Base-by-base conservation (phyloP, 2,888 invertebrate species). In the Noctua janthina region DNA sequence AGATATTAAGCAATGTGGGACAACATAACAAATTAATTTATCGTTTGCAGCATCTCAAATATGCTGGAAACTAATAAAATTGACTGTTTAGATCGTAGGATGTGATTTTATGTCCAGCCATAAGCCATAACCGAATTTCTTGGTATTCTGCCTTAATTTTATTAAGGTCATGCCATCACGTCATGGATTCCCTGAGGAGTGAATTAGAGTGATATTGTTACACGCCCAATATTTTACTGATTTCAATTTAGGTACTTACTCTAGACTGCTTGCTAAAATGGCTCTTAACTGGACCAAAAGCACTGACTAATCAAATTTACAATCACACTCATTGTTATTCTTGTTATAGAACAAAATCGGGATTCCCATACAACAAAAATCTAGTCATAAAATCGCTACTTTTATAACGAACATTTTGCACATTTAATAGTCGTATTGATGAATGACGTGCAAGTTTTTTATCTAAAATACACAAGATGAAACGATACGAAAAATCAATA, bases 11-110 rank as follows among this genome's bases (percentile, higher is more conserved):
- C 68, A 79, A 82, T 87, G 71, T 76, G 67, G 79, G 72, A 76
- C 79, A 72, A 70, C 82, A 87, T 80, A 73, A 75, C 80, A 82
- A 83, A 88, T 88, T 85, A 85, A 90, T 88, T 84, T 78, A 86
- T 81, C 78, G 76, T 79, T 74, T 70, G 49, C 43, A 35, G 78
- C 67, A 78, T 80, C 67, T 72, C 46, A 39, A 76, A 86, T 77
- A 78, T 78, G 35, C 74, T 84, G 17, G 74, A 64, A 56, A 75
- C 70, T 64, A 74, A 83, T 90, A 84, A 90, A 88, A 83, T 80
- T 15, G 68, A 62, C 79, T 72, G 78, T 78, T 71, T 62, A 69
- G 51, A 79, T 68, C 59, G 67, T 68, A 74, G 67, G 69, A 81
- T 76, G 79, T 76, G 72, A 81, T 90, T 88, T 88, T 90, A 88